Evolutionary conservation across 2,888 invertebrate species (phyloP).

Genomic region (Sicus ferrugineus): DNA sequence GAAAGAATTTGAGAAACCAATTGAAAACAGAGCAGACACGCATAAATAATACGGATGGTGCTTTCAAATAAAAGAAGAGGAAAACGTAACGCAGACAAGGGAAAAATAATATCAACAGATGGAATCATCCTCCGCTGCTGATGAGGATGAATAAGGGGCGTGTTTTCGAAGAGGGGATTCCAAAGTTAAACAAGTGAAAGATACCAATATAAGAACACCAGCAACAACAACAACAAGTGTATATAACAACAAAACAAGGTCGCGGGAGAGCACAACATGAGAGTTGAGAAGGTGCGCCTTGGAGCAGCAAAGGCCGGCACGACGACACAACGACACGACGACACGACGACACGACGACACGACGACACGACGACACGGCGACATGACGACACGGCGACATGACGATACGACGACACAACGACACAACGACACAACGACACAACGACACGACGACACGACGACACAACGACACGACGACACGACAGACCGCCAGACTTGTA

Average conservation of each 20-base stretch:
- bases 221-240: background rate
- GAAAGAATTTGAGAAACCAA: slow-evolving; percentile 43
- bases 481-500: too few relatives aligned
- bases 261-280: background rate
- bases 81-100: background rate
- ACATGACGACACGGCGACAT: background rate
- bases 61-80: background rate
- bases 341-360: background rate
- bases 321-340: background rate
- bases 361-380: background rate
- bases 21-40: slow-evolving; percentile 2
- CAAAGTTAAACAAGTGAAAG: slow-evolving; percentile 32
- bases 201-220: slow-evolving; percentile 6
- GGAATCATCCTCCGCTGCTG: background rate
- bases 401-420: background rate
- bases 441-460: background rate
- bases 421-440: background rate
- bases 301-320: background rate
- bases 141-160: slow-evolving; percentile 8
- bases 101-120: slow-evolving; percentile 18
- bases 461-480: background rate
- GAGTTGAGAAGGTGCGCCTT: background rate
- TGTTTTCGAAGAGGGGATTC: slow-evolving; percentile 30
- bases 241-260: background rate
- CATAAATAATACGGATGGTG: background rate